Evolutionary conservation across 1,140 invertebrate genomes (phyloP).

Genomic region (Xylocopa sonorina): DNA sequence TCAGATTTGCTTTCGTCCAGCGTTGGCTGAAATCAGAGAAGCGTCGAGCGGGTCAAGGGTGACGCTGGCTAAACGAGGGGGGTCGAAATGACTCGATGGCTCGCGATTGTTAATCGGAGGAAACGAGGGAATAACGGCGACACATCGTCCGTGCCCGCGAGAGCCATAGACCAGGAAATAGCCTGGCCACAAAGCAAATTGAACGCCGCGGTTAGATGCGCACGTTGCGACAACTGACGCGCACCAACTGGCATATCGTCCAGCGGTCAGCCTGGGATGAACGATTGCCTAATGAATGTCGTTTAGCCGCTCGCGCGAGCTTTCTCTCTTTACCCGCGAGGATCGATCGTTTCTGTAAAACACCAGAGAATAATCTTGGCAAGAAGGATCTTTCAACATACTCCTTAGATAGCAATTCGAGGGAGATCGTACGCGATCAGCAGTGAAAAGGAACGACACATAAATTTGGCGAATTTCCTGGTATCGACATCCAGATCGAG

Average conservation of each 20-base stretch:
- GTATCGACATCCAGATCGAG: background rate
- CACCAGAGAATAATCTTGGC: no score
- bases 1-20: slow-evolving; percentile 2
- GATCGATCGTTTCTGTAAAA: no score
- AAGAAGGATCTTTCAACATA: no score
- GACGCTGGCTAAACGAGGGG: background rate
- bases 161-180: slow-evolving; percentile 25
- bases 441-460: background rate
- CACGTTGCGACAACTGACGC: slow-evolving; percentile 42
- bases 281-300: background rate
- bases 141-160: background rate
- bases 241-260: slow-evolving; percentile 9
- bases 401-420: no score
- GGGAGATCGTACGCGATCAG: no score
- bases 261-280: background rate
- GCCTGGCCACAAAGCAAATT: slow-evolving; percentile 61
- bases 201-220: slow-evolving; percentile 64
- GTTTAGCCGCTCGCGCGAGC: no score
- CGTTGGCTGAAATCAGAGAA: background rate
- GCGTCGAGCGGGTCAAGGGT: background rate
- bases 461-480: background rate
- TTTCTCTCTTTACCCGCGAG: no score
- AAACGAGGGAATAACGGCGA: slow-evolving; percentile 21
- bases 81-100: background rate
- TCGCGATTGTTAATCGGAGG: slow-evolving; percentile 10